Percentiles rank a stretch among this genome's conserved stretches.
Evolutionary conservation across 2,888 invertebrate species (phyloP).

Genomic region (Acronicta leporina): DNA sequence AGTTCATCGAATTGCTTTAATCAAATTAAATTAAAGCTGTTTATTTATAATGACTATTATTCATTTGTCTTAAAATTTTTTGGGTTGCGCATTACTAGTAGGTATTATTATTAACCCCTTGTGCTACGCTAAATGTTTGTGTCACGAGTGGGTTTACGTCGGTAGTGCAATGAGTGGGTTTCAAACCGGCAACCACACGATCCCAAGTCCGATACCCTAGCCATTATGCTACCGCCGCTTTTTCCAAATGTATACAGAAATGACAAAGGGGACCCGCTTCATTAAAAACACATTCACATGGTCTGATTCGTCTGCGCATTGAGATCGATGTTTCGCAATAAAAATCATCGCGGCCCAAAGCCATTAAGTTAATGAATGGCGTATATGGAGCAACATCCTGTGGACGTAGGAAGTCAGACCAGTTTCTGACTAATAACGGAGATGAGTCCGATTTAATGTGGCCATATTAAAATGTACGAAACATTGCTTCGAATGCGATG

Average conservation of each 20-base stretch:
- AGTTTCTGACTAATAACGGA: slow-evolving; percentile 82
- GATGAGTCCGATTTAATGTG: slow-evolving; percentile 73
- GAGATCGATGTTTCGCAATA: slow-evolving; percentile 76
- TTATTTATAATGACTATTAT: too few species aligned
- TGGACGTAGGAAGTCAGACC: slow-evolving; percentile 80
- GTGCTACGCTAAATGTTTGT: too few species aligned
- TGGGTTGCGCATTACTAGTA: too few species aligned
- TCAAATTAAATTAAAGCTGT: too few species aligned
- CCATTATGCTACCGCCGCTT: too few species aligned
- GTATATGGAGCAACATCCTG: slow-evolving; percentile 87
- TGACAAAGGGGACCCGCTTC: slow-evolving; percentile 48
- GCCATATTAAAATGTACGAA: slow-evolving; percentile 58
- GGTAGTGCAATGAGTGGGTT: too few species aligned
- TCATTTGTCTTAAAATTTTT: too few species aligned
- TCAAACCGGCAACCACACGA: too few species aligned
- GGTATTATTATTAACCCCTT: too few species aligned
- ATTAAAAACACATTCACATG: slow-evolving; percentile 56
- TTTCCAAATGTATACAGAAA: slow-evolving; percentile 6
- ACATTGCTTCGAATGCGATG: slow-evolving; percentile 66
- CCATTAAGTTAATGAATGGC: slow-evolving; percentile 83
- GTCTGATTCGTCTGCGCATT: slow-evolving; percentile 50
- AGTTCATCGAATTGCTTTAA: too few species aligned
- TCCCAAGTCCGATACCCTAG: too few species aligned
- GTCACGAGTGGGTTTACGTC: too few species aligned
- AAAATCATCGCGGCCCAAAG: slow-evolving; percentile 71